Evolutionary conservation across 2,797 vertebrate genomes (phyloP), one percentile per base, ranked within the genome.

Genomic region (Synaphobranchus kaupii): DNA sequence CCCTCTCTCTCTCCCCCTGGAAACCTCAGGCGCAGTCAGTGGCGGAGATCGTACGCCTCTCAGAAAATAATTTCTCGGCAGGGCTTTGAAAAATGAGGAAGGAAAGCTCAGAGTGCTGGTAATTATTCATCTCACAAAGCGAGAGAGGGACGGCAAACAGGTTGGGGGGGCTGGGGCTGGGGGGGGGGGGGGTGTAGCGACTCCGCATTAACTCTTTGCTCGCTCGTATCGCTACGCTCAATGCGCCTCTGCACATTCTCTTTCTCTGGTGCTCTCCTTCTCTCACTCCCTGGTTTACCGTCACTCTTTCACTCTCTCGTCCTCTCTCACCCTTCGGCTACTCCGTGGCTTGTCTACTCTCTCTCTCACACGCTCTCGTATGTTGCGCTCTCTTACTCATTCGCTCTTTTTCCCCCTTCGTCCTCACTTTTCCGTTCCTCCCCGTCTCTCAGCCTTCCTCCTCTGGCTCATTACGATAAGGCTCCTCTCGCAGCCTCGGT

Each of bases 11-110:
- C 88, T 85, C 88, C 71, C 90, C 90, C 91, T 93, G 92, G 93
- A 91, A 91, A 90, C 92, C 92, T 89, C 92, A 91, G 90, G 90
- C 89, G 87, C 92, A 93, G 91, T 82, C 93, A 94, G 91, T n/a
- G 76, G 52, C 54, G 76, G 78, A 86, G 86, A 86, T 86, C 86
- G 81, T 86, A 83, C 86, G 86, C 86, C 86, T 86, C 86, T 86
- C 86, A 86, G 76, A 86, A 84, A 84, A 87, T 87, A 78, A 87
- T 87, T 87, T 87, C 86, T 87, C 83, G 83, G 86, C 86, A 87
- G 73, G 83, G 85, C 85, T 80, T 86, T 86, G 85, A 86, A 86
- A 86, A 86, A 86, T 56, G 71, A 86, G 71, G 85, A 78, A 80
- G 85, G 85, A 73, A 86, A 76, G 84, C 84, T 84, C 83, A 58